Percentiles rank a stretch among this genome's conserved stretches.
Evolutionary conservation across 53 echinoderm and acorn worm genomes (phyloP).

Genomic region (Crossaster papposus): DNA sequence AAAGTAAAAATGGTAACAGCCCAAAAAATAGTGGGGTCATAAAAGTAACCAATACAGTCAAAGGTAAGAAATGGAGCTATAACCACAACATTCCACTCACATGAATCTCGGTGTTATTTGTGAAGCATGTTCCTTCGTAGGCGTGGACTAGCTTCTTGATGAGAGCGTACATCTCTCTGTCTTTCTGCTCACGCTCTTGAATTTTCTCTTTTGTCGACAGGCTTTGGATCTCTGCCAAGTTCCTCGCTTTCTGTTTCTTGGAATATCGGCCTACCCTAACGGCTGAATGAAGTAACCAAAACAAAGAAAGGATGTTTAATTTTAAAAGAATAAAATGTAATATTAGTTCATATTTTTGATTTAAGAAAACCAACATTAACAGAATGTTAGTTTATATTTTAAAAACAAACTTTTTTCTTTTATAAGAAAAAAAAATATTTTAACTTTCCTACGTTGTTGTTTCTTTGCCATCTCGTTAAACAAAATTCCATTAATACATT

Average conservation of each 20-base stretch:
- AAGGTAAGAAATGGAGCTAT: background rate
- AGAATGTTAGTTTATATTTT: no score
- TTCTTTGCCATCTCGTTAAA: background rate
- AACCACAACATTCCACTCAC: conserved; percentile 62
- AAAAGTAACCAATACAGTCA: background rate
- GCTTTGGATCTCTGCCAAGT: conserved; percentile 87
- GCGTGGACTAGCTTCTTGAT: conserved; percentile 91
- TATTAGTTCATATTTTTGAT: no score
- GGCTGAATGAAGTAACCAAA: conserved; percentile 51
- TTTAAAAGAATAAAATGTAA: no score
- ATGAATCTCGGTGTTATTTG: conserved; percentile 79
- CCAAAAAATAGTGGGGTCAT: background rate
- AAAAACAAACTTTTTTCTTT: no score
- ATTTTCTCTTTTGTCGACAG: conserved; percentile 85
- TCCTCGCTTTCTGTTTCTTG: conserved; percentile 93
- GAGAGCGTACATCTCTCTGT: conserved; percentile 87
- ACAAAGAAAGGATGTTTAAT: background rate
- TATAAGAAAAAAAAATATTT: no score
- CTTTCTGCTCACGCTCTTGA: conserved; percentile 76
- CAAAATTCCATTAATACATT: background rate
- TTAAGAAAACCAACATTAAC: no score
- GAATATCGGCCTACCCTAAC: conserved; percentile 97
- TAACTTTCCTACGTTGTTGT: background rate
- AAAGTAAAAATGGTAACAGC: no score
- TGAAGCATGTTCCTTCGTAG: conserved; percentile 85